Evolutionary conservation across 2,797 vertebrate species (phyloP), one percentile per base, ranked within the genome.

Genomic region (Graptemys geographica): DNA sequence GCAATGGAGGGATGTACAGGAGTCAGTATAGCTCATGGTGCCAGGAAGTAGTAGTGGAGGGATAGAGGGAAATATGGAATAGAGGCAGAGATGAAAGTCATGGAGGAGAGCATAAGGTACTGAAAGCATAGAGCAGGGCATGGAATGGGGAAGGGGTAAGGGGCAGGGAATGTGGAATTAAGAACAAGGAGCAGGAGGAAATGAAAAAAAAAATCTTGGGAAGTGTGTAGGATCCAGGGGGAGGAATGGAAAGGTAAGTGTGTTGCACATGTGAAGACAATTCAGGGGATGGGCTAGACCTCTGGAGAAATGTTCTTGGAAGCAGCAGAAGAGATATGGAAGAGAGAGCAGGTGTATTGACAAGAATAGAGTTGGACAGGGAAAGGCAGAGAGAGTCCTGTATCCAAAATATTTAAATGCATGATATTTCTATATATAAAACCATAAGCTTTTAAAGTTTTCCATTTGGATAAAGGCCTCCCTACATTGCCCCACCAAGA

Each of bases 321-420:
- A 37, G 84, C 28, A 31, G 33, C 27, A 49, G 44, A 57, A 41
- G 3, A n/a, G 55, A 27, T 15, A 49, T 7, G 5, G 86, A 10
- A 11, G 12, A 27, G 79, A 55, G 27, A n/a, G 4, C 1, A 31
- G 11, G 7, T 57, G 16, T 52, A 2, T 11, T 49, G 41, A 44
- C 21, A 19, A 33, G 41, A 72, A 4, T 28, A 33, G 9, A 11
- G 4, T 21, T 85, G 21, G 8, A 57, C 25, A 72, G 5, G 13
- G 15, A 84, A 62, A 0, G 21, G 3, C 0, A 2, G 25, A 53
- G 62, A 2, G 25, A 53, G 62, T 53, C 16, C 27, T 44, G 4
- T 65, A 33, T 65, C 33, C 62, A 65, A n/a, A 16, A n/a, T 37
- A 83, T 10, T 62, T 83, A 15, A 87, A 94, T 79, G 41, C 25